Evolutionary conservation across 2,888 invertebrate genomes (phyloP).

Genomic region (Branchellion lobata): DNA sequence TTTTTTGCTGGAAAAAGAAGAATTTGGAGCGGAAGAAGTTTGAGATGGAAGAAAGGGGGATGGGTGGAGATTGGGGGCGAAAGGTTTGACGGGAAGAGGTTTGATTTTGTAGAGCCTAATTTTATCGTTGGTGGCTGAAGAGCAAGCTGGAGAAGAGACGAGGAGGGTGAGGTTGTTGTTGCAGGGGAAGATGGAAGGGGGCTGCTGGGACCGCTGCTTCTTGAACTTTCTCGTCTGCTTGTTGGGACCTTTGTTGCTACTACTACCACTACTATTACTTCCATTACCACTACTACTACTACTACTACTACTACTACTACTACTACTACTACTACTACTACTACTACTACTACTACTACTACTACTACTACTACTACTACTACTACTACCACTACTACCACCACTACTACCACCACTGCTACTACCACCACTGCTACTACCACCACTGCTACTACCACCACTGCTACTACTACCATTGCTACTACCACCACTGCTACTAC

Average conservation of each 20-base stretch:
- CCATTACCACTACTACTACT: background rate
- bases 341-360: no score
- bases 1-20: background rate
- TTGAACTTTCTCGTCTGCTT: background rate
- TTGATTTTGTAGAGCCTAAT: slow-evolving; percentile 1
- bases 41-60: background rate
- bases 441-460: no score
- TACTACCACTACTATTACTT: background rate
- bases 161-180: background rate
- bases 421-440: no score
- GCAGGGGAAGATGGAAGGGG: background rate
- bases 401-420: no score
- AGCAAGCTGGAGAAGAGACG: slow-evolving; percentile 3
- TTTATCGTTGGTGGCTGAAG: background rate
- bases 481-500: background rate
- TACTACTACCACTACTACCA: no score
- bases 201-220: background rate
- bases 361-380: no score
- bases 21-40: background rate
- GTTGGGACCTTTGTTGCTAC: no score
- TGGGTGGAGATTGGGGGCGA: no score
- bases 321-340: no score
- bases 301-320: no score
- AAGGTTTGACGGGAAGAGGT: background rate
- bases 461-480: no score